Evolutionary conservation across 1,140 invertebrate species (phyloP).

Genomic region (Coelopa frigida): DNA sequence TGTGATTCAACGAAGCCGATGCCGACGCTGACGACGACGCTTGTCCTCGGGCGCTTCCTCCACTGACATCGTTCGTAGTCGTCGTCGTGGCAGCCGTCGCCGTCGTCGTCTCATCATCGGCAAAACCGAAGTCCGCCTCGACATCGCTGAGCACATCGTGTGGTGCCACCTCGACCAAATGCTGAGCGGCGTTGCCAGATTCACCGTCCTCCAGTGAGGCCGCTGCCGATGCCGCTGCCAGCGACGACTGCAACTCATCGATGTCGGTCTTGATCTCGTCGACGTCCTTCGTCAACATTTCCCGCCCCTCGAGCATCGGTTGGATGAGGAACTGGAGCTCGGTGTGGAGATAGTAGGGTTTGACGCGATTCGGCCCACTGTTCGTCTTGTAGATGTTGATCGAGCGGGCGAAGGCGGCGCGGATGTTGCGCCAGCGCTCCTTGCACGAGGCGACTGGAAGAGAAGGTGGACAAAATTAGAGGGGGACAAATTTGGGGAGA

Average conservation of each 20-base stretch:
- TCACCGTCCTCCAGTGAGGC: not conserved
- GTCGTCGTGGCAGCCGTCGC: no score
- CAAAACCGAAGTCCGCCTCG: no score
- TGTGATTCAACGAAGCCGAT: no score
- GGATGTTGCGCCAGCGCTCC: slow-evolving; percentile 11
- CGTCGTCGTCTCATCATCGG: no score
- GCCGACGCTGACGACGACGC: no score
- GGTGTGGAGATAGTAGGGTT: slow-evolving; percentile 10
- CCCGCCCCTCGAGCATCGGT: slow-evolving; percentile 5
- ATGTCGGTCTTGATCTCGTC: not conserved
- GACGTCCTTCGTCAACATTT: not conserved
- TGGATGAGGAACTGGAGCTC: slow-evolving; percentile 6
- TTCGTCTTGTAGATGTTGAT: slow-evolving; percentile 10
- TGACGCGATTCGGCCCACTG: slow-evolving; percentile 10
- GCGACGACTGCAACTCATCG: not conserved
- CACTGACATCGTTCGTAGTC: no score
- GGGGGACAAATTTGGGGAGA: not conserved
- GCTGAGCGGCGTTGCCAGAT: not conserved
- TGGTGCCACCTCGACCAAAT: not conserved
- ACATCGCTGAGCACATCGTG: no score
- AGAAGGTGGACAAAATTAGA: not conserved
- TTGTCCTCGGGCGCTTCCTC: no score
- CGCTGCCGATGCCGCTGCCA: not conserved
- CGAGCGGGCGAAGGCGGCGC: slow-evolving; percentile 9
- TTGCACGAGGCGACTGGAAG: slow-evolving; percentile 8